Conservation (phyloP, 2,888 invertebrate species). For the Cinara cedri region DNA sequence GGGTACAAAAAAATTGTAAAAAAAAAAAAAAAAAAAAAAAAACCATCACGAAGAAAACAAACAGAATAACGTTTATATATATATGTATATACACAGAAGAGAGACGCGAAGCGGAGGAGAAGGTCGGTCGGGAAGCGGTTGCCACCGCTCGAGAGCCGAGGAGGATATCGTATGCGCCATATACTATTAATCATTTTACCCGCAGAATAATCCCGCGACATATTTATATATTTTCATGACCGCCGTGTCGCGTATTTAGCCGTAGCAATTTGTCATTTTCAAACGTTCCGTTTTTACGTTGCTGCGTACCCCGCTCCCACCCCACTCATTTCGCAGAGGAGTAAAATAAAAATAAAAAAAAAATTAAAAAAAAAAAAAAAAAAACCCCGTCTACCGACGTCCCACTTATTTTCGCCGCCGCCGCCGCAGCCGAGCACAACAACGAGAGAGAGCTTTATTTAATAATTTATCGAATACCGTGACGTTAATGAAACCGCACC, state of each 20-base stretch:
- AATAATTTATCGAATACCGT: slow-evolving; percentile 25
- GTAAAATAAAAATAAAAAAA: no score
- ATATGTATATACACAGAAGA: no score
- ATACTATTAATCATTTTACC: slow-evolving; percentile 51
- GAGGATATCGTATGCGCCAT: slow-evolving; percentile 27
- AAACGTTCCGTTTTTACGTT: slow-evolving; percentile 51
- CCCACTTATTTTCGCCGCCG: slow-evolving; percentile 3
- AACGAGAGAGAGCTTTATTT: slow-evolving; percentile 24
- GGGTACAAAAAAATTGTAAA: background rate
- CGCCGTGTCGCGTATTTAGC: slow-evolving; percentile 43
- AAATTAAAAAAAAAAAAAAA: background rate
- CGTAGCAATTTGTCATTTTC: slow-evolving; percentile 52
- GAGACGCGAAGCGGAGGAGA: slow-evolving; percentile 22
- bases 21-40: background rate
- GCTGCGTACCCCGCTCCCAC: background rate
- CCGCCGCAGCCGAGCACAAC: background rate
- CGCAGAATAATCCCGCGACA: slow-evolving; percentile 45
- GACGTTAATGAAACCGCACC: slow-evolving; percentile 22
- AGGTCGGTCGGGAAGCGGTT: background rate
- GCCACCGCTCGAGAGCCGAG: slow-evolving; percentile 40
- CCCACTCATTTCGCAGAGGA: no score
- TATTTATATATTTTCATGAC: slow-evolving; percentile 51
- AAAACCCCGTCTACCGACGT: background rate
- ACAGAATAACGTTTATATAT: slow-evolving; percentile 17
- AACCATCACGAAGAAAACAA: slow-evolving; percentile 35